A percentile compares a stretch with the other conserved stretches of the same genome.
Evolutionary conservation across 2,797 vertebrate species (phyloP).

Genomic region (Pangasius larnaudii): DNA sequence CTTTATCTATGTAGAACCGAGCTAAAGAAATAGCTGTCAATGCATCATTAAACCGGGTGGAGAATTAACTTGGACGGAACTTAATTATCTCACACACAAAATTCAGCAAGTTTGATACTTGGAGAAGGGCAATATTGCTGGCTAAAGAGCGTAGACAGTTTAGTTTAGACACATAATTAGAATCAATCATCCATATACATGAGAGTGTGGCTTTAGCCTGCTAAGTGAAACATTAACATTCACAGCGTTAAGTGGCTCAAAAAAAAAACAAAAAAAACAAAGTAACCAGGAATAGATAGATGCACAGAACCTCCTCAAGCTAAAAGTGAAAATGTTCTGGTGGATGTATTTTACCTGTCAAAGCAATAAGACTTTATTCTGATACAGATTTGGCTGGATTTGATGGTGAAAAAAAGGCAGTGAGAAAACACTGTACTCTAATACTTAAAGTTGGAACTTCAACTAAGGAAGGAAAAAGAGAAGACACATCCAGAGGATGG

Average conservation of each 20-base stretch:
- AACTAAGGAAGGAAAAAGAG: background rate
- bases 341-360: background rate
- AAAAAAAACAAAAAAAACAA: background rate
- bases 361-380: slow-evolving; percentile 3
- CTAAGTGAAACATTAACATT: slow-evolving; percentile 56
- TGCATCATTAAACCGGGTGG: slow-evolving; percentile 77
- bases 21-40: slow-evolving; percentile 71
- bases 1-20: slow-evolving; percentile 1
- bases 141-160: slow-evolving; percentile 61
- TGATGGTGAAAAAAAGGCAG: background rate
- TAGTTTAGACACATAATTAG: slow-evolving; percentile 70
- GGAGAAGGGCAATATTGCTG: slow-evolving; percentile 68
- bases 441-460: background rate
- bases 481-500: background rate
- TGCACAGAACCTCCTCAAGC: background rate
- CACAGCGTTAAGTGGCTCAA: background rate
- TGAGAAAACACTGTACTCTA: background rate
- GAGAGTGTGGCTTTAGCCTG: slow-evolving; percentile 51
- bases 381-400: background rate
- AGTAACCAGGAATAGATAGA: background rate
- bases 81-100: slow-evolving; percentile 78
- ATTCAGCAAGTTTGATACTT: slow-evolving; percentile 67
- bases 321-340: background rate
- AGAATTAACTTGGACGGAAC: slow-evolving; percentile 75
- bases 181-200: slow-evolving; percentile 63